A percentile compares a stretch with the other conserved stretches of the same genome.
Conservation (phyloP, 2,797 vertebrate genomes). For the Gallinago solitaria region DNA sequence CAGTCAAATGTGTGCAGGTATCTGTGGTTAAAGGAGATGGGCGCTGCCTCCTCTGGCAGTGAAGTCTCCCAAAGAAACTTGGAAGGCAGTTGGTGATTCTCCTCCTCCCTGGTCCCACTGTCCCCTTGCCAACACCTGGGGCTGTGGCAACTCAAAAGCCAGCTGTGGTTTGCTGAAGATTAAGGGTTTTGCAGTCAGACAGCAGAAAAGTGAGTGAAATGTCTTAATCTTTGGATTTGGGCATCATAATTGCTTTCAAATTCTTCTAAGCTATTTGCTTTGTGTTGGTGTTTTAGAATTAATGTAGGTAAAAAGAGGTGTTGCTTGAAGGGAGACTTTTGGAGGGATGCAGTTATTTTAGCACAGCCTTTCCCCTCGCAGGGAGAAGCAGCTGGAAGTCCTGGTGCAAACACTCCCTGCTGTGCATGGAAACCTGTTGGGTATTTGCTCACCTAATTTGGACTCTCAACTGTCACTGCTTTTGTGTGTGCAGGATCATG, state of each 20-base stretch:
- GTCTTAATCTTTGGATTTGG: background rate
- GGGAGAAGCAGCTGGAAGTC: background rate
- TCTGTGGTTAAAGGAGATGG: accelerated
- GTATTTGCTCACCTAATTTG: background rate
- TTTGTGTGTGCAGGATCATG: background rate
- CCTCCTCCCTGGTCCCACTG: background rate
- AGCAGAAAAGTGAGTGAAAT: background rate
- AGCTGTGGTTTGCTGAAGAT: background rate
- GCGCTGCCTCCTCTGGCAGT: accelerated
- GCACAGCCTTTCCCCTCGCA: background rate
- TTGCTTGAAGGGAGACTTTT: background rate
- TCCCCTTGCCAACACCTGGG: background rate
- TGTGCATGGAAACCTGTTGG: background rate
- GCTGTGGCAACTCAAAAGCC: background rate
- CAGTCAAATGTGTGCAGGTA: accelerated
- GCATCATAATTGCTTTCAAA: background rate
- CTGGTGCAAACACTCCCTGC: background rate
- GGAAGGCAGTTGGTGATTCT: background rate
- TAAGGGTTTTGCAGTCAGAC: background rate
- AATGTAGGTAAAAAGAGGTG: background rate
- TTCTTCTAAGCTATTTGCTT: background rate
- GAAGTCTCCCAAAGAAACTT: background rate
- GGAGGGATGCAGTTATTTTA: background rate
- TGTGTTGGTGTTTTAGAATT: background rate
- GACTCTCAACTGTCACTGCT: background rate